Percentiles rank a stretch among this genome's conserved stretches.
phyloP scores from a whole-genome alignment of 2,888 invertebrate genomes.

The Alentia gelatinosa region DNA sequence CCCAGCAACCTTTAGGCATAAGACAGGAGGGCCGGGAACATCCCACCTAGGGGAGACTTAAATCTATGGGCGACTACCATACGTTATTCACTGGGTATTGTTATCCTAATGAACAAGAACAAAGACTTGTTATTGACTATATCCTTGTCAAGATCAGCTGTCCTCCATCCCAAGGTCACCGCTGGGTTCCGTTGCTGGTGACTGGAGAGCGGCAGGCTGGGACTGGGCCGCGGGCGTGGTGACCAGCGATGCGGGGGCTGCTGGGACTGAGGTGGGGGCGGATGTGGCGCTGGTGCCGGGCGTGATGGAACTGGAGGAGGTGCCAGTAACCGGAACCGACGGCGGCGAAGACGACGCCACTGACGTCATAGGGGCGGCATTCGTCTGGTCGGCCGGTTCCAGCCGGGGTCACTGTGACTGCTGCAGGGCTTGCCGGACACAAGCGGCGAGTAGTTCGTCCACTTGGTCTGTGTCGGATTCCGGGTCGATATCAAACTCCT shows the following conservation, averaged over 20 bases:
- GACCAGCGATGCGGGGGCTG: neutral
- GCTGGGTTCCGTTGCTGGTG: neutral
- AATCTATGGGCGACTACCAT: no score
- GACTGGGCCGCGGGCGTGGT: neutral
- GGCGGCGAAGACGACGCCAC: neutral
- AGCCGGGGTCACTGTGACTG: slow-evolving; percentile 59
- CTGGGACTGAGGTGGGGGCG: neutral
- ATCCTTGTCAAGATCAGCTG: no score
- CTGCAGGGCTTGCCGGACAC: slow-evolving; percentile 77
- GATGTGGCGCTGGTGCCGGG: neutral
- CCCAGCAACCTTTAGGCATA: no score
- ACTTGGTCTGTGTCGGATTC: slow-evolving; percentile 78
- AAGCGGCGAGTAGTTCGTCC: slow-evolving; percentile 77
- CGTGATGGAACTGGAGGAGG: neutral
- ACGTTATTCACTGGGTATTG: no score
- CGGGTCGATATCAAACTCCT: slow-evolving; percentile 80
- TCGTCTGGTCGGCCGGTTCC: neutral
- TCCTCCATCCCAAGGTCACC: no score
- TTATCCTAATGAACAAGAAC: no score
- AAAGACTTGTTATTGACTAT: no score
- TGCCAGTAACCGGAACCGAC: neutral
- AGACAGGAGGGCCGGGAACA: no score
- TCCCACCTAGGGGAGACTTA: no score
- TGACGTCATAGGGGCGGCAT: neutral
- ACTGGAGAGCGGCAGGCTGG: neutral